Percentiles rank a stretch among this genome's conserved stretches.
Conservation (phyloP, 2,113 vertebrate genomes). For the Grus americana region DNA sequence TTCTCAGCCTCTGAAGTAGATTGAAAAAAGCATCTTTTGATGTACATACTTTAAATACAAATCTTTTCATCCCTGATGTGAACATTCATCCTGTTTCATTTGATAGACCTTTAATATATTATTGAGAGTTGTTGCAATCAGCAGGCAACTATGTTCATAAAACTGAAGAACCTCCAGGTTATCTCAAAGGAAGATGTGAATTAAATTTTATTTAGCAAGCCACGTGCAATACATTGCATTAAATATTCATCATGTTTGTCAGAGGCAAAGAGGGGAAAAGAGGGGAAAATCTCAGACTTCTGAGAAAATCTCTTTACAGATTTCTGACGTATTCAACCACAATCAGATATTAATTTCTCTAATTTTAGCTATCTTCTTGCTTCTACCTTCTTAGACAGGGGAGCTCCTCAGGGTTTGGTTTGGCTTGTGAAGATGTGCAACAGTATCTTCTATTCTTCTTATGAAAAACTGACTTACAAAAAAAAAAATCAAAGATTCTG, state of each 20-base stretch:
- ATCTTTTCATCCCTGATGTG: background rate
- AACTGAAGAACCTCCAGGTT: background rate
- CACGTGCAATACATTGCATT: background rate
- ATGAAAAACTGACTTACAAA: background rate
- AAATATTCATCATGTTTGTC: background rate
- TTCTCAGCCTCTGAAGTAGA: background rate
- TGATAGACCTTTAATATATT: background rate
- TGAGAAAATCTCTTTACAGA: background rate
- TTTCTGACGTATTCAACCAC: background rate
- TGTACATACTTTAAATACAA: background rate
- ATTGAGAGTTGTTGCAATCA: background rate
- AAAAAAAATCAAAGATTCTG: background rate
- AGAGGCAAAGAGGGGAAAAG: background rate
- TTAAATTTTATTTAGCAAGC: background rate
- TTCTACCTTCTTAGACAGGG: background rate
- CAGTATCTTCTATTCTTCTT: background rate
- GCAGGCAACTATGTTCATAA: background rate
- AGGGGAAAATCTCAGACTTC: background rate
- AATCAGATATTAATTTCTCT: background rate
- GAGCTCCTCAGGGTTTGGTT: accelerated
- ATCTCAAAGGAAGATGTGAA: background rate
- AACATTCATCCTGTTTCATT: background rate
- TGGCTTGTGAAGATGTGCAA: background rate
- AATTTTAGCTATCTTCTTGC: background rate
- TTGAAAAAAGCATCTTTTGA: background rate